These are phyloP conservation scores for Rhyacophila evoluta DNA, from an alignment of 2,888 invertebrate genomes.

Conservation along the genomic window DNA sequence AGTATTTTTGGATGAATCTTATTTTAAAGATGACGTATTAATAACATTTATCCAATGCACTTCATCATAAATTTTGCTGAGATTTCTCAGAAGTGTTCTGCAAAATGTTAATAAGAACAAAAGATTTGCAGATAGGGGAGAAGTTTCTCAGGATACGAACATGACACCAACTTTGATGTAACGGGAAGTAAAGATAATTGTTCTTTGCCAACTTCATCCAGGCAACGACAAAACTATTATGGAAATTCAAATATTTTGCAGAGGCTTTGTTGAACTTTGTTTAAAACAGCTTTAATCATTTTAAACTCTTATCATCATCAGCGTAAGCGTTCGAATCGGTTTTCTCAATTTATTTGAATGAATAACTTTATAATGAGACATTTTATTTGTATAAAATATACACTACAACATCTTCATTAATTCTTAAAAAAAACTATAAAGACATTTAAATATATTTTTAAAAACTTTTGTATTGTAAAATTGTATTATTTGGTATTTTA, in stretches of 20 bases:
- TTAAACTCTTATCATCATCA: neutral
- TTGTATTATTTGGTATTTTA: too few species aligned
- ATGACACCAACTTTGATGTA: constrained; percentile 37
- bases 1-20: too few species aligned
- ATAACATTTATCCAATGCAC: constrained; percentile 44
- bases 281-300: constrained; percentile 14
- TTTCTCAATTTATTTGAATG: too few species aligned
- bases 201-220: constrained; percentile 9
- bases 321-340: too few species aligned
- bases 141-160: constrained; percentile 32
- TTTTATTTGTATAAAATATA: too few species aligned
- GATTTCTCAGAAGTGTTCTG: constrained; percentile 39
- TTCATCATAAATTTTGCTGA: constrained; percentile 50
- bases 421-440: too few species aligned
- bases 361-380: too few species aligned
- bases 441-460: too few species aligned
- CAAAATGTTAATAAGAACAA: constrained; percentile 43
- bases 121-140: constrained; percentile 21
- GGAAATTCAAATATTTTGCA: constrained; percentile 18
- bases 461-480: too few species aligned
- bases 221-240: constrained; percentile 5
- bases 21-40: too few species aligned
- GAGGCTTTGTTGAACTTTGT: constrained; percentile 19
- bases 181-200: constrained; percentile 23
- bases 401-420: too few species aligned